Percentiles rank a stretch among this genome's conserved stretches.
These are phyloP conservation scores for Coregonus clupeaformis DNA, from an alignment of 2,113 vertebrate genomes.

Conservation along the genomic window DNA sequence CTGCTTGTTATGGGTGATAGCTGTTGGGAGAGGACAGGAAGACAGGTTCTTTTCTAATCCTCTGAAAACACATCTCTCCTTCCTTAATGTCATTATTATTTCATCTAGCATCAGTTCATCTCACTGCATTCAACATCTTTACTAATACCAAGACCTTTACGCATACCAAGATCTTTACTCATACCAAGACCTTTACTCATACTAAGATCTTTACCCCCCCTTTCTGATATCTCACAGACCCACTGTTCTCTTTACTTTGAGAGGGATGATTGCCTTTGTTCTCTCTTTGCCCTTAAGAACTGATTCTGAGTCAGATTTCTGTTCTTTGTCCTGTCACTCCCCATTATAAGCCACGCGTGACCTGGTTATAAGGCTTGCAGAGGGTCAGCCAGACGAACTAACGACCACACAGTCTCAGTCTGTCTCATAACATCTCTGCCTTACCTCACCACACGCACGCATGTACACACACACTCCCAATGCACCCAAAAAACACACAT, in stretches of 20 bases:
- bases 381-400: too few species aligned
- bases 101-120: too few species aligned
- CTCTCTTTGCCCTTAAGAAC: conserved; percentile 40
- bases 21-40: conserved; percentile 47
- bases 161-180: too few species aligned
- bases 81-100: too few species aligned
- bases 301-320: conserved; percentile 41
- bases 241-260: too few species aligned
- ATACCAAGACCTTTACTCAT: too few species aligned
- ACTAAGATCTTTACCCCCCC: too few species aligned
- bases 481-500: conserved; percentile 40
- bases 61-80: too few species aligned
- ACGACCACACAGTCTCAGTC: conserved; percentile 36
- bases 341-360: conserved; percentile 44
- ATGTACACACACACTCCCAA: conserved; percentile 17
- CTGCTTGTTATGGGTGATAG: conserved; percentile 71
- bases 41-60: too few species aligned
- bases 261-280: not conserved
- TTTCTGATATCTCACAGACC: not conserved
- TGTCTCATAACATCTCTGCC: conserved; percentile 34
- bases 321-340: conserved; percentile 37
- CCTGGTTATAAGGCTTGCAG: conserved; percentile 56
- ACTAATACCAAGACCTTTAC: too few species aligned
- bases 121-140: too few species aligned
- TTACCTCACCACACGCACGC: conserved; percentile 50